A percentile compares a stretch with the other conserved stretches of the same genome.
Conservation (phyloP, 2,113 vertebrate species). For the Brienomyrus longianalis region DNA sequence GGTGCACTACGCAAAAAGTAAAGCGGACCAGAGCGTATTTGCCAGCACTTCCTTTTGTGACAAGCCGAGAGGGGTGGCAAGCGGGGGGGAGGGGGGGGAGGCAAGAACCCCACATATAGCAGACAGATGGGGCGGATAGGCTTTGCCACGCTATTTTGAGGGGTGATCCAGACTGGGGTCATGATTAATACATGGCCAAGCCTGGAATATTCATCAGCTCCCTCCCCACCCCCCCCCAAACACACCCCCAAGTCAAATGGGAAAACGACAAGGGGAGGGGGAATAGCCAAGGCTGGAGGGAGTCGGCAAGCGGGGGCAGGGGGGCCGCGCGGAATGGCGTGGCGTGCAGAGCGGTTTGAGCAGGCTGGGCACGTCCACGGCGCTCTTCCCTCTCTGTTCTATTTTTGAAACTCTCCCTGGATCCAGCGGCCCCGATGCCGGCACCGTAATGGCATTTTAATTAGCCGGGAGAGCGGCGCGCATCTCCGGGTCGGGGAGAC, state of each 20-base stretch:
- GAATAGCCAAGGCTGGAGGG: background rate
- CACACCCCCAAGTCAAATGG: background rate
- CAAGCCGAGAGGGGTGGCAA: background rate
- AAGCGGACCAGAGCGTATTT: background rate
- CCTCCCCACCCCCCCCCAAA: background rate
- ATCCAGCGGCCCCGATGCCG: slow-evolving; percentile 46
- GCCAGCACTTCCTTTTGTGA: background rate
- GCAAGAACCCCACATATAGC: background rate
- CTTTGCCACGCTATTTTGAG: slow-evolving; percentile 54
- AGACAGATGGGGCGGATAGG: background rate
- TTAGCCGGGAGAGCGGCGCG: slow-evolving; percentile 47
- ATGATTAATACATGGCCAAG: slow-evolving; percentile 61
- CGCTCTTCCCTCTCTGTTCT: slow-evolving; percentile 37
- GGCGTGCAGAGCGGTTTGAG: slow-evolving; percentile 15
- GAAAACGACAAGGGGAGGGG: background rate
- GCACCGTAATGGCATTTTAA: slow-evolving; percentile 57
- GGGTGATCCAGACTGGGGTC: slow-evolving; percentile 46
- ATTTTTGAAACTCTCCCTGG: slow-evolving; percentile 57
- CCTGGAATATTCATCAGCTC: slow-evolving; percentile 49
- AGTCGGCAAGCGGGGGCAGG: background rate
- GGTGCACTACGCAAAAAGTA: background rate
- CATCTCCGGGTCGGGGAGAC: background rate
- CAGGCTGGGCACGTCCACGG: slow-evolving; percentile 28
- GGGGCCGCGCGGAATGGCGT: too few relatives aligned
- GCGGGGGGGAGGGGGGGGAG: background rate